Base-by-base conservation (phyloP, 2,888 invertebrate genomes). In the Pterobdella sp. region DNA sequence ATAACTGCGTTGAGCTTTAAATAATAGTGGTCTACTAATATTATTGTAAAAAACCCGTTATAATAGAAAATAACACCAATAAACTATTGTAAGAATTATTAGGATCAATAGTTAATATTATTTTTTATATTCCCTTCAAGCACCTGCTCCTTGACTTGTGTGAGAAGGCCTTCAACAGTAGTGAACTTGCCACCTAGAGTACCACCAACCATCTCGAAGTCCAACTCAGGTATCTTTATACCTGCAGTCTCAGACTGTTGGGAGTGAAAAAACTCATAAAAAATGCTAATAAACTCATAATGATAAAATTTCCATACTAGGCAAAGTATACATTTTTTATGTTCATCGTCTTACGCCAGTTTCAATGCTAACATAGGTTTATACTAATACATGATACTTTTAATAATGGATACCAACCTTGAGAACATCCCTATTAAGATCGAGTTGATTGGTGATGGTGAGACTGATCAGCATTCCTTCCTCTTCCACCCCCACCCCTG, bases 171-270 rank as follows among this genome's bases (percentile, higher is more conserved):
- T 86, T 98, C 97, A 0, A 96, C 88, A 0, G 98, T 98, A 0
- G 94, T 93, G 84, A 97, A 98, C 71, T 94, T 88, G 0, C 97
- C 95, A 3, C 93, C 91, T 31, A 96, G 85, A 1, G 94, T 91
- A 4, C 89, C 88, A 0, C 92, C 93, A 74, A 91, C 91, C 65
- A 82, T 78, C 80, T 91, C 90, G 77, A 96, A 85, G 0, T 94
- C 92, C 72, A 98, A 81, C 83, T 96, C 93, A 0, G 96, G 96
- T 78, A 95, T 90, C 60, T 84, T 81, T 77, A 95, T 81, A 22
- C 86, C 83, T 80, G 93, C 92, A 0, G 91, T 91, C 79, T 93
- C 94, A 0, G 93, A 91, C 87, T 88, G 77, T 7, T 29, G 31
- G 42, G 0, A 56, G 42, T 14, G 22, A 56, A 22, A 32, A 71